Percentiles rank a stretch among this genome's conserved stretches.
Evolutionary conservation across 2,797 vertebrate genomes (phyloP).

Genomic region (Novumbra hubbsi): DNA sequence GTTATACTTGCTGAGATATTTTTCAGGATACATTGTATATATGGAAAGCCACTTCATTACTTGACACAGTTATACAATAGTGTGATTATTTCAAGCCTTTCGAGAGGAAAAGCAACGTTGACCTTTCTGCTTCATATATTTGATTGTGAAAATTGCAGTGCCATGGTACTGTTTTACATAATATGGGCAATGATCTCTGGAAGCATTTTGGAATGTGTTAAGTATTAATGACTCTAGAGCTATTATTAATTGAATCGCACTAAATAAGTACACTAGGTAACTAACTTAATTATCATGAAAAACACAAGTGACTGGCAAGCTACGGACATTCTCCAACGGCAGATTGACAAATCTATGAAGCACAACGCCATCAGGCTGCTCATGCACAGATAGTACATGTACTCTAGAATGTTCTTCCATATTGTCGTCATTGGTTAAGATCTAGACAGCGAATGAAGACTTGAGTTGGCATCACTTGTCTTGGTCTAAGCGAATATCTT

Average conservation of each 20-base stretch:
- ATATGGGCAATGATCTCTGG: not conserved
- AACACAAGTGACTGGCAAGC: not conserved
- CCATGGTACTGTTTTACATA: not conserved
- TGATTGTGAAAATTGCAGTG: not conserved
- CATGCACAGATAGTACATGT: not conserved
- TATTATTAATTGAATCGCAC: not conserved
- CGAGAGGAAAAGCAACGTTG: not conserved
- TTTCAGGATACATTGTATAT: constrained; percentile 5
- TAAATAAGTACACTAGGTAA: not conserved
- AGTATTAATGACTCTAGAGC: not conserved
- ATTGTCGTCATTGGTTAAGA: not conserved
- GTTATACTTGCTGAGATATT: constrained; percentile 26
- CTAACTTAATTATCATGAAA: not conserved
- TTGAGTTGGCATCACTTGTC: not conserved
- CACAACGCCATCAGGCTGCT: not conserved
- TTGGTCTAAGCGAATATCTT: not conserved
- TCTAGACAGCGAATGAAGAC: not conserved
- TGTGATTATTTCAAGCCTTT: constrained; percentile 4
- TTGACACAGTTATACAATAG: not conserved
- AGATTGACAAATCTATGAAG: not conserved
- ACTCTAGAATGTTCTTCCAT: not conserved
- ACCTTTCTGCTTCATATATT: not conserved
- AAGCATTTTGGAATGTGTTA: not conserved
- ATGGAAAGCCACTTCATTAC: constrained; percentile 11
- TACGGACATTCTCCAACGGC: not conserved